Conservation (phyloP, 2,888 invertebrate genomes). For the Chromoteleia sp. region DNA sequence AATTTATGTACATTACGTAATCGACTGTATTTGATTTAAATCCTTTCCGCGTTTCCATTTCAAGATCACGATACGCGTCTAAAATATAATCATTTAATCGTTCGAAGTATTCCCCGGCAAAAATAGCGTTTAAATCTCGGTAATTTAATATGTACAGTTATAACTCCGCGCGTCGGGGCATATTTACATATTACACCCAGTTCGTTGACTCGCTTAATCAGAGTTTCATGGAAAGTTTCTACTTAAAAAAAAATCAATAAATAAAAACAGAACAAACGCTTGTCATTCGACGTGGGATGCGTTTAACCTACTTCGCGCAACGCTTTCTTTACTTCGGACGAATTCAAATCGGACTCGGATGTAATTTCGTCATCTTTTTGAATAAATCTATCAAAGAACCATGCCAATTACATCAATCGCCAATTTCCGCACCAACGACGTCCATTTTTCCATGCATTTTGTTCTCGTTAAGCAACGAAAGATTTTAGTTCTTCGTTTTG, state of each 20-base stretch:
- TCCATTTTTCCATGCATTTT: conserved; percentile 9
- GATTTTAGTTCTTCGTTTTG: not conserved
- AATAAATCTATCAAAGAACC: conserved; percentile 14
- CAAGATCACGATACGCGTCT: not conserved
- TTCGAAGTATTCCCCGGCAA: not conserved
- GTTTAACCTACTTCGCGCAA: conserved; percentile 24
- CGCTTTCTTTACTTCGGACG: not conserved
- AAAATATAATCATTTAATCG: conserved; percentile 1
- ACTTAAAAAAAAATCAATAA: conserved; percentile 55
- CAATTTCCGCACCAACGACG: conserved; percentile 24
- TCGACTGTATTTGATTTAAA: not conserved
- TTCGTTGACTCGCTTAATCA: conserved; percentile 63
- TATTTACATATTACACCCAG: conserved; percentile 58
- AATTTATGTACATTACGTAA: not conserved
- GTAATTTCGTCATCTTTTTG: not conserved
- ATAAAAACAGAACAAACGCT: conserved; percentile 47
- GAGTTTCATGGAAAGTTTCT: conserved; percentile 59
- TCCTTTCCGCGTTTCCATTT: not conserved
- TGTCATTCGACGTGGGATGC: conserved; percentile 25
- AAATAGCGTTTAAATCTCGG: conserved; percentile 28
- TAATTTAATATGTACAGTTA: conserved; percentile 46
- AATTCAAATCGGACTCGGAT: conserved; percentile 1
- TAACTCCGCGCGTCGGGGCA: conserved; percentile 23
- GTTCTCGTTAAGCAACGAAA: not conserved
- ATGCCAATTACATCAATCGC: conserved; percentile 41